Base-by-base conservation (phyloP, 2,888 invertebrate genomes). In the Tyria jacobaeae region DNA sequence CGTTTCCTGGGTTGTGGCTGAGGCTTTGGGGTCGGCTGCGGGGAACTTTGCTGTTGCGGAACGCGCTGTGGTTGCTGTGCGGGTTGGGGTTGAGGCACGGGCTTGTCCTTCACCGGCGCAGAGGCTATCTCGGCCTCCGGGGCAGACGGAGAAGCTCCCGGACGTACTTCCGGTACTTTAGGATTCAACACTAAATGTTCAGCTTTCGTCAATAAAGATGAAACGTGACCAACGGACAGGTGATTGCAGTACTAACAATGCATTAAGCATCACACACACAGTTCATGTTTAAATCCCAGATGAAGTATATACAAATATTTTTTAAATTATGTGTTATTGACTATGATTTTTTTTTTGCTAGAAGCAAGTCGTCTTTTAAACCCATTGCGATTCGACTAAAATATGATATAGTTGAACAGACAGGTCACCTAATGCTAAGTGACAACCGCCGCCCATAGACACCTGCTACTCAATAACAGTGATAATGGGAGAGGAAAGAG, bases 141-240 rank as follows among this genome's bases (percentile, higher is more conserved):
- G 3, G 60, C 39, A 3, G 59, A 55, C 14, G 57, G 60, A 1
- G 56, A 47, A 24, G 59, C 54, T 25, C n/a, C 10, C 3, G 41
- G 41, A 12, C 9, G 14, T 48, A 62, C 63, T 73, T 83, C 87
- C 31, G 81, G 72, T 66, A 83, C 89, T 87, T 89, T 84, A 65
- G 89, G 85, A 82, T 91, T 85, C 87, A 89, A 81, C 81, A 89
- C 92, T 92, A 86, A 70, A 85, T 73, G 70, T 80, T 84, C 53
- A 75, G 73, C 54, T 39, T 17, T 7, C 1, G 57, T 73, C 73
- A 73, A 68, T 70, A 72, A 60, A 73, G 56, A 65, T 68, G 61
- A 41, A 61, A 49, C 41, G 60, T 58, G 50, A 62, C 17, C 3
- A 3, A 49, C 49, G 48, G 7, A 50, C 31, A 50, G 6, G 4